phyloP scores from a whole-genome alignment of 2,113 vertebrate genomes.

The Leptodactylus fuscus region DNA sequence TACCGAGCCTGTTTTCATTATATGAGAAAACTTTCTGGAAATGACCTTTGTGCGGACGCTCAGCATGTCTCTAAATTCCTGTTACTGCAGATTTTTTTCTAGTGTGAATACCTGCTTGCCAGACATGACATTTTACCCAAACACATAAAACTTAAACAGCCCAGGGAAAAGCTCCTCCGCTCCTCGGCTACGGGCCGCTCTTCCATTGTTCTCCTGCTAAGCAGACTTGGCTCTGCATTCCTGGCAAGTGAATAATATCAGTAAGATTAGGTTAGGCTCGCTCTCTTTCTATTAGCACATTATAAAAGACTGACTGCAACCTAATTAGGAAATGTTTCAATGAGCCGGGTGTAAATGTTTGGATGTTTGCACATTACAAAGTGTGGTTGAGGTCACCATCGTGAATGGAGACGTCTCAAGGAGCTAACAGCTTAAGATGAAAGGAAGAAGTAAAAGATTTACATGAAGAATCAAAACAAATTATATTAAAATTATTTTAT shows the following conservation, averaged over 20 bases:
- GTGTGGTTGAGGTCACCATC: constrained; percentile 26
- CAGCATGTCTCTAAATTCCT: constrained; percentile 48
- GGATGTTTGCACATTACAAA: constrained; percentile 48
- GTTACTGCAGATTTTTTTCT: constrained; percentile 64
- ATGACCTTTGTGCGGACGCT: constrained; percentile 44
- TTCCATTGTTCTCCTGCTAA: constrained; percentile 74
- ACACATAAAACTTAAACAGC: constrained; percentile 68
- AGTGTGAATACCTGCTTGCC: constrained; percentile 68
- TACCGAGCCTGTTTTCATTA: constrained; percentile 67
- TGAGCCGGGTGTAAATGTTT: constrained; percentile 68
- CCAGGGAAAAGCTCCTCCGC: constrained; percentile 65
- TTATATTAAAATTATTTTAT: background rate
- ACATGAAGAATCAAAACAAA: background rate
- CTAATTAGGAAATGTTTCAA: constrained; percentile 83
- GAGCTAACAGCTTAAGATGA: constrained; percentile 20
- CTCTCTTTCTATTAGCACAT: constrained; percentile 74
- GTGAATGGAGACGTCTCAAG: constrained; percentile 18
- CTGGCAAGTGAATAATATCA: constrained; percentile 81
- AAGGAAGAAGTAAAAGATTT: background rate
- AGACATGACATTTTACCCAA: constrained; percentile 61
- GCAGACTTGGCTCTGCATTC: constrained; percentile 77
- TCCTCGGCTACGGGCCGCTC: constrained; percentile 67
- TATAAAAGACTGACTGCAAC: constrained; percentile 73
- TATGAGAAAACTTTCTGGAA: constrained; percentile 65
- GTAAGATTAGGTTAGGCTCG: constrained; percentile 76